Evolutionary conservation across 2,797 vertebrate genomes (phyloP).

Genomic region (Micropoecilia bifurca): DNA sequence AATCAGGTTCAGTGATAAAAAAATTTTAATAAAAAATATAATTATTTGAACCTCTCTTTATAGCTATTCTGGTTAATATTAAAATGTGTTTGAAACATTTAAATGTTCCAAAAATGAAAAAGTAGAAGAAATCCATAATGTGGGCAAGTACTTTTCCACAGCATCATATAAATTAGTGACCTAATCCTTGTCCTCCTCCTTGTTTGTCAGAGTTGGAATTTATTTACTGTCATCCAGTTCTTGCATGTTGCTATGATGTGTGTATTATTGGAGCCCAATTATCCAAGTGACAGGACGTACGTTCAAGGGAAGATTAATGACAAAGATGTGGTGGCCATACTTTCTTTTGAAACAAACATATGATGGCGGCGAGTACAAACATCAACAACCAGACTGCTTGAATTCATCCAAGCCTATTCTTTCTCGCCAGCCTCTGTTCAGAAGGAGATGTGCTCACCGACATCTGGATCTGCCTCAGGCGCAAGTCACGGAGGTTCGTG

Average conservation of each 20-base stretch:
- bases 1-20: neutral
- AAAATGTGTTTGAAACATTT: neutral
- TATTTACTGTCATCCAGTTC: conserved; percentile 37
- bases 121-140: neutral
- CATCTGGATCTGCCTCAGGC: conserved; percentile 46
- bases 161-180: conserved; percentile 6
- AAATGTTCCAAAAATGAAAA: neutral
- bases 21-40: neutral
- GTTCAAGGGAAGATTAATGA: conserved; percentile 57
- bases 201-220: conserved; percentile 47
- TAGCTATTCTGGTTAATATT: neutral
- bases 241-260: conserved; percentile 41
- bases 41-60: neutral
- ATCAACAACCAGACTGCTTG: conserved; percentile 57
- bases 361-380: conserved; percentile 45
- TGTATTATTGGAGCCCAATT: conserved; percentile 42
- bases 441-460: conserved; percentile 18
- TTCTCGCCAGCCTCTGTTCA: conserved; percentile 6
- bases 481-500: neutral
- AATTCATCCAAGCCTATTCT: conserved; percentile 3
- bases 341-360: conserved; percentile 38
- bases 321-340: conserved; percentile 68
- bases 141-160: neutral
- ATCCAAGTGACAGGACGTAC: conserved; percentile 63
- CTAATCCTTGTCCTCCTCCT: conserved; percentile 33